These are phyloP conservation scores for Picus viridis DNA, from an alignment of 2,797 vertebrate genomes.

Conservation along the genomic window DNA sequence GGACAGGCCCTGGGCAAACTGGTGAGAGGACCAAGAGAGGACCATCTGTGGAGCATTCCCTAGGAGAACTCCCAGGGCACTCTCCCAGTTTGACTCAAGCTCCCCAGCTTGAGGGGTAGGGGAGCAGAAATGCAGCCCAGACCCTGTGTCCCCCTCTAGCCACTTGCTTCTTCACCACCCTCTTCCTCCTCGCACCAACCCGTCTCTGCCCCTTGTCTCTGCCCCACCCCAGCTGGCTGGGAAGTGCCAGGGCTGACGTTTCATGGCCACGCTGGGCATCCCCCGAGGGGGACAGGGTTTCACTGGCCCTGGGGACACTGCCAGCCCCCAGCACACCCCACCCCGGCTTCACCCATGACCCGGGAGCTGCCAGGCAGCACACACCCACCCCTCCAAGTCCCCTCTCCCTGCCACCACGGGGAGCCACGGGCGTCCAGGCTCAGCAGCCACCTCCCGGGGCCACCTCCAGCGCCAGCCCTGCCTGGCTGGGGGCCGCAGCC, in stretches of 20 bases:
- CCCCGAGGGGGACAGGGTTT: rapidly evolving
- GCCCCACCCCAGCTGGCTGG: background rate
- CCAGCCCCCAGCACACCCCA: rapidly evolving
- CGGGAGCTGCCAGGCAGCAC: background rate
- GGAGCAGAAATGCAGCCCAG: background rate
- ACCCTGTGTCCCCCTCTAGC: rapidly evolving
- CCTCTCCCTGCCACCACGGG: background rate
- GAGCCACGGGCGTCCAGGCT: rapidly evolving
- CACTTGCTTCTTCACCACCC: background rate
- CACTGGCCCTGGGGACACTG: background rate
- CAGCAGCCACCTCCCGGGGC: rapidly evolving
- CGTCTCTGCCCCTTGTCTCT: background rate
- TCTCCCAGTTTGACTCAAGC: rapidly evolving
- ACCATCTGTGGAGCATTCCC: rapidly evolving
- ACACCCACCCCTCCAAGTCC: rapidly evolving
- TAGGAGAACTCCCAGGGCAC: background rate
- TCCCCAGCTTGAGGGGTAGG: background rate
- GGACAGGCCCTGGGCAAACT: rapidly evolving
- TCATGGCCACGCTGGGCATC: rapidly evolving
- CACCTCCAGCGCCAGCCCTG: background rate
- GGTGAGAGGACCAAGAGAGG: background rate
- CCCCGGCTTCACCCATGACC: background rate
- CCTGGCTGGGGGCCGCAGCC: background rate
- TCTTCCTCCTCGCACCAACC: background rate
- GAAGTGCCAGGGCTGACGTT: background rate